Conservation (phyloP, 2,797 vertebrate species). For the Acrossocheilus wenchowensis region DNA sequence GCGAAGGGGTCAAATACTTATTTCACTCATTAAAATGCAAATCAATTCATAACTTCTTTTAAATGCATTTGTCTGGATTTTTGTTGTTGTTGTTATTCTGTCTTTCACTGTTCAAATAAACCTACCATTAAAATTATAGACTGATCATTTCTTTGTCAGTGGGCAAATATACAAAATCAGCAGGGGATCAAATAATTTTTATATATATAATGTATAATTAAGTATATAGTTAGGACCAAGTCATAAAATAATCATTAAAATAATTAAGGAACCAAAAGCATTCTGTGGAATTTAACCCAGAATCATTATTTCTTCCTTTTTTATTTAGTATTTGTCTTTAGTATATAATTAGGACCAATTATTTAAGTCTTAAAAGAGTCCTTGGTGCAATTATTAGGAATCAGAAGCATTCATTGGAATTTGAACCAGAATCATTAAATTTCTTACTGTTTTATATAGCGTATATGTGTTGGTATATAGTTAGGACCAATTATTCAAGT, state of each 20-base stretch:
- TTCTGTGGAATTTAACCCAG: not conserved
- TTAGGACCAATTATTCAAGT: not conserved
- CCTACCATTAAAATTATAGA: no score
- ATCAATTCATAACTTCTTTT: no score
- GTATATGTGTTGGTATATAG: not conserved
- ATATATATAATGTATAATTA: no score
- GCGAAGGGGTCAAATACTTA: no score
- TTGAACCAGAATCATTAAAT: not conserved
- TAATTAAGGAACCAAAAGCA: not conserved
- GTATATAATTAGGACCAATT: not conserved
- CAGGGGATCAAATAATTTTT: no score
- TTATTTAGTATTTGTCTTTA: not conserved
- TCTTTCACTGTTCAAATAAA: no score
- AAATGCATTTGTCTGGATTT: no score
- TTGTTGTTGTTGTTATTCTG: no score
- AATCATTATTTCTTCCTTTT: slow-evolving; percentile 15
- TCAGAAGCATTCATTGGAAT: not conserved
- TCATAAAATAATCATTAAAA: not conserved
- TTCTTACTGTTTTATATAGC: not conserved
- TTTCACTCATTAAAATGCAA: no score
- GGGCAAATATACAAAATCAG: no score
- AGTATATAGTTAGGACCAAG: not conserved
- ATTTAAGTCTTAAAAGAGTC: not conserved
- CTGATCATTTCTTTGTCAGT: no score
- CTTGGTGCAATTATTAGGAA: not conserved